Base-by-base conservation (phyloP, 2,888 invertebrate genomes). In the Lasioglossum marginatum region DNA sequence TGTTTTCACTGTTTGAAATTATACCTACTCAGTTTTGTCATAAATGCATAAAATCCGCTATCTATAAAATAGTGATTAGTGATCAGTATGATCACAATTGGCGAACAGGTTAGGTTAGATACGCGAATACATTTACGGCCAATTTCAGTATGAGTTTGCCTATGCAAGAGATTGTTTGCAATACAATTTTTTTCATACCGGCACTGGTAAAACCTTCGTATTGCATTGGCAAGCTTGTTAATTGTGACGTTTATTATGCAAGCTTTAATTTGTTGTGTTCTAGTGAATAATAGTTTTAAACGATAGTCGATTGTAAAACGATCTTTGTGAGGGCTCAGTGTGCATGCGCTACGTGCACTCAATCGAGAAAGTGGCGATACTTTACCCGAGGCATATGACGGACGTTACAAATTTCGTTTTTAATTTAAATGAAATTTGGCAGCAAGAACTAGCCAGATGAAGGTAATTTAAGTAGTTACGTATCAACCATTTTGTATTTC, bases 301-400 rank as follows among this genome's bases (percentile, higher is more conserved):
- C 79, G 79, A 79, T 84, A 77, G 77, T 85, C 83, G 84, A 86
- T 86, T 77, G 77, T 74, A 81, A 78, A 77, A 74, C 84, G 80
- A 75, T 70, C 82, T 80, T 81, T 84, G 74, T 45, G 77, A 72
- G 75, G 68, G 57, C 66, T 73, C 66, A 85, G 77, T 81, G 90
- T 90, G 85, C 87, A 87, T 88, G 91, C 85, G 86, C 89, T 90
- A 85, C 83, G 79, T 79, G 72, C 76, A 80, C 75, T 81, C 60
- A 72, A 66, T 86, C 80, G 71, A 75, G 81, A 82, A 82, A 86
- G 82, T 85, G 82, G 79, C 83, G 73, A 80, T 83, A 34, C 75
- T 73, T 76, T 85, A 83, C 78, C 85, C 66, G 79, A 85, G 87
- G 88, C 92, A 91, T 92, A 92, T 92, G 92, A 91, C 88, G 88